Base-by-base conservation (phyloP, 2,113 vertebrate genomes). In the Ellobius talpinus region DNA sequence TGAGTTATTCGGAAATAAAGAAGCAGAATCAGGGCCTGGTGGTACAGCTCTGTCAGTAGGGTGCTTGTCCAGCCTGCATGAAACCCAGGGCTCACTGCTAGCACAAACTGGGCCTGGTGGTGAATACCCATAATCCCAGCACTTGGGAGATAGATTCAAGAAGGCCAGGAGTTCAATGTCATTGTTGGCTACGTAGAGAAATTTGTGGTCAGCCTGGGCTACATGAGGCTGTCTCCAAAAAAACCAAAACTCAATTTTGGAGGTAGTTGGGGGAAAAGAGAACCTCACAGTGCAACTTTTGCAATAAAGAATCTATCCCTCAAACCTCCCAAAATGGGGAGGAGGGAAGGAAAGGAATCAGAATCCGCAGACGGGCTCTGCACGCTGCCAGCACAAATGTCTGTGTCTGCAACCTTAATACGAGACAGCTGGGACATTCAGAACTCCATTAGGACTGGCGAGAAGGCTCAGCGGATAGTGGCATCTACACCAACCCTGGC, bases 331-430 rank as follows among this genome's bases (percentile, higher is more conserved):
- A 84, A 26, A 39, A 26, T 11, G 31, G n/a, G 14, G 68, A 36
- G 19, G 8, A 8, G 16, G 10, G 11, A 9, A 4, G 36, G 23
- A 63, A 63, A 65, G 14, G 8, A 42, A 79, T 24, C 3, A 23
- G 63, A 66, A 9, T 45, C 36, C 21, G 17, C 19, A 79, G 77
- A 55, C 1, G 0, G 7, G 47, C 29, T 72, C 39, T 16, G 9
- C 10, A 9, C 33, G 29, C 42, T 19, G 23, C 42, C 9, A 21
- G 7, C 39, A 0, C 5, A 26, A 26, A 1, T 58, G 1, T 13
- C 1, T 3, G 55, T 7, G 24, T 39, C 29, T 4, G 3, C 4
- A 33, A 1, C 7, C 65, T 63, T 36, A 65, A 26, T 39, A 7
- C 1, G 19, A 14, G 58, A 5, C 0, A 52, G 29, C 33, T 4